Base-by-base conservation (phyloP, 2,888 invertebrate species). In the Sinopyrophorus schimmeli region DNA sequence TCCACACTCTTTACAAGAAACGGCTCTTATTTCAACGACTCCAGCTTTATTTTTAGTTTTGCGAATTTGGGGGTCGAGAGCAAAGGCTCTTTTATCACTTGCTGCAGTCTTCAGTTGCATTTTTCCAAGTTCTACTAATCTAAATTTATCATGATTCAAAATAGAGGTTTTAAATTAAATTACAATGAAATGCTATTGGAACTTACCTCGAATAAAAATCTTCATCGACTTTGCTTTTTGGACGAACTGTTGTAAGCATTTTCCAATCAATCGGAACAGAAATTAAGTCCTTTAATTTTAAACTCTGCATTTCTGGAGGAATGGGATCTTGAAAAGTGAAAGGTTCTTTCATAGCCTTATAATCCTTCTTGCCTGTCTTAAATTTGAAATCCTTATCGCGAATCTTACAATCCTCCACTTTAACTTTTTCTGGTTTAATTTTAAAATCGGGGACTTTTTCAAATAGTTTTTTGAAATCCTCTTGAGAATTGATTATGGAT, bases 391-490 rank as follows among this genome's bases (percentile, higher is more conserved):
- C 84, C 64, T 79, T 83, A 58, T 89, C 90, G 61, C 81, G 81
- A 41, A 89, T 81, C 74, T 87, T 89, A 1, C 87, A 76, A 57
- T 89, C 90, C 59, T 92, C 92, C 10, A 80, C 76, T 58, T 80
- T 81, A 1, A 91, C 81, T 79, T 90, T 92, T 67, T 92, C 92
- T 1, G 90, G 84, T 57, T 89, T 84, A 60, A 92, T 90, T 74
- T 91, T 92, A 68, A 87, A 92, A 70, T 94, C 93, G 0, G 92
- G 92, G 6, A 92, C 88, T 75, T 89, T 89, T 64, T 92, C 92
- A 69, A 90, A 77, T 32, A 91, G 79, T 47, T 84, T 83, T 62
- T 87, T 82, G 60, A 90, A 89, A 67, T 94, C 93, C 63, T 92
- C 92, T 53, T 85, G 83, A 5, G 85, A 84, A 61, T 82, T 86